Conservation (phyloP, 2,888 invertebrate species). For the Capitulum mitella region DNA sequence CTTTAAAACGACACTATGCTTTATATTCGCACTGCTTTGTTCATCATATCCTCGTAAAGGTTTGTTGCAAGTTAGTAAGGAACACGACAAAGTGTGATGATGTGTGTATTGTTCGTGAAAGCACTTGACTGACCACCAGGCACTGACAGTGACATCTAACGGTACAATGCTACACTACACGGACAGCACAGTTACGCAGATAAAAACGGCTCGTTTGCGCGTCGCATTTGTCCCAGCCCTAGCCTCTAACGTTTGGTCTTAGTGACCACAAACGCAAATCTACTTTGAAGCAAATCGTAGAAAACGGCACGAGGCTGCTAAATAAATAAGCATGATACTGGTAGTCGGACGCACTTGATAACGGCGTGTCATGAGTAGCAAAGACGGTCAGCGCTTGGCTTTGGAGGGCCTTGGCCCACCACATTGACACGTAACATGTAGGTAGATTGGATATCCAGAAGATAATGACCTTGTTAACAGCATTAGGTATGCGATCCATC, state of each 20-base stretch:
- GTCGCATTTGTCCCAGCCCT: neutral
- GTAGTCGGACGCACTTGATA: neutral
- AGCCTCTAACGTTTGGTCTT: neutral
- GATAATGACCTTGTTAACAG: neutral
- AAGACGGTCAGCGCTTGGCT: neutral
- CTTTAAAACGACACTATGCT: too few species aligned
- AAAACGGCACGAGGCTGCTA: neutral
- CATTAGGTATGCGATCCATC: neutral
- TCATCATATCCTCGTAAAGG: too few species aligned
- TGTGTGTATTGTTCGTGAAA: conserved; percentile 23
- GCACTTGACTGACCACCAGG: conserved; percentile 21
- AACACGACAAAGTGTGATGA: neutral
- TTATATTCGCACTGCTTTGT: too few species aligned
- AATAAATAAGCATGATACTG: neutral
- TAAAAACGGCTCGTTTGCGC: neutral
- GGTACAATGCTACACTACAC: neutral
- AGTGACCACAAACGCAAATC: neutral
- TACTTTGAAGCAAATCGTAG: neutral
- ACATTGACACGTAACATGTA: neutral
- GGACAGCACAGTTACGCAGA: neutral
- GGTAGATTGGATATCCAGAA: neutral
- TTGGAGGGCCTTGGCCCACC: neutral
- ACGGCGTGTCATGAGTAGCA: neutral
- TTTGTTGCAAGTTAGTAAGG: too few species aligned
- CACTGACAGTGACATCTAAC: conserved; percentile 22